Percentiles rank a stretch among this genome's conserved stretches.
Evolutionary conservation across 2,797 vertebrate species (phyloP).

Genomic region (Phalanger gymnotis): DNA sequence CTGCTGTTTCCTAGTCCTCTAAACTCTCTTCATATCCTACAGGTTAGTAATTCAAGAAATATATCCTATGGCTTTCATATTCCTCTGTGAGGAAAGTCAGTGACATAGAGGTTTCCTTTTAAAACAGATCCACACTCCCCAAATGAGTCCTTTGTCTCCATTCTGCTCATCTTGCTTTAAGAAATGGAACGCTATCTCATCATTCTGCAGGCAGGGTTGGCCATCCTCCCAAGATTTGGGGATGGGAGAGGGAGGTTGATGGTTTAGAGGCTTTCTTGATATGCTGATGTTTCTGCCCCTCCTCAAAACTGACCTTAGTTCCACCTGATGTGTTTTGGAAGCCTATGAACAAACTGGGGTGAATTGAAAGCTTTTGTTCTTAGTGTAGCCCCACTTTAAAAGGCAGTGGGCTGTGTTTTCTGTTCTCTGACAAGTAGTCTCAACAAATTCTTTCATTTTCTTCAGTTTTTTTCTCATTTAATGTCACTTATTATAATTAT

Average conservation of each 20-base stretch:
- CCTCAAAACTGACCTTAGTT: not conserved
- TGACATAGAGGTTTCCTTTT: not conserved
- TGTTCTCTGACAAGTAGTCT: not conserved
- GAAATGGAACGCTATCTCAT: not conserved
- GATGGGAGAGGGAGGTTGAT: not conserved
- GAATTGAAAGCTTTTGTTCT: not conserved
- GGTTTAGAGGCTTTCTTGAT: not conserved
- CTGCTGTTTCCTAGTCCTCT: not conserved
- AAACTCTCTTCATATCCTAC: not conserved
- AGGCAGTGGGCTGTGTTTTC: not conserved
- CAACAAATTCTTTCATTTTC: not conserved
- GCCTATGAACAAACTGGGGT: not conserved
- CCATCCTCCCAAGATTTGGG: not conserved
- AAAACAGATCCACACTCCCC: not conserved
- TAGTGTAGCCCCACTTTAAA: not conserved
- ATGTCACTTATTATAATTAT: not conserved
- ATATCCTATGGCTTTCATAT: not conserved
- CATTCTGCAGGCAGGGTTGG: not conserved
- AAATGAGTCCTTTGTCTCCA: not conserved
- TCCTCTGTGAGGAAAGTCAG: not conserved
- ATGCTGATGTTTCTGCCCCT: not conserved
- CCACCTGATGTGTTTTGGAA: not conserved
- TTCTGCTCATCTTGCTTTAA: not conserved
- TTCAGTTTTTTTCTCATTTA: not conserved
- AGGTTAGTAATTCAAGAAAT: not conserved